phyloP scores from a whole-genome alignment of 1,140 invertebrate genomes.

The Neelides sp. region DNA sequence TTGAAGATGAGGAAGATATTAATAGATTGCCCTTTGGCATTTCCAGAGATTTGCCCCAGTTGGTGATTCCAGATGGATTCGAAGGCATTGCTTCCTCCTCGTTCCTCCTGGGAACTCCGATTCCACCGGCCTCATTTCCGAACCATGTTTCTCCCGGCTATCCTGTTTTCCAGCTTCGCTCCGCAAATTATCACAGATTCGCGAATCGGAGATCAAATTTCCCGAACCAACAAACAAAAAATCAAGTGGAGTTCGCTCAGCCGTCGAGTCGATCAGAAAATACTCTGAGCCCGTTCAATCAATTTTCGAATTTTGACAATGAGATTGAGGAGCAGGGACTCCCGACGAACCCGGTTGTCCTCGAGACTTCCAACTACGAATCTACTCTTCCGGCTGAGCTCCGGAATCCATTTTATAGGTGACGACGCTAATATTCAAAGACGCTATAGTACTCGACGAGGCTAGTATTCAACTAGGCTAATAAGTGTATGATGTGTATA shows the following conservation, averaged over 20 bases:
- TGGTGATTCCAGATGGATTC: slow-evolving; percentile 19
- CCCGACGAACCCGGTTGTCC: slow-evolving; percentile 17
- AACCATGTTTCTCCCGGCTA: background rate
- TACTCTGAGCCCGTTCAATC: background rate
- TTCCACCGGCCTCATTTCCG: background rate
- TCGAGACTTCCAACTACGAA: slow-evolving; percentile 14
- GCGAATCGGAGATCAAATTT: slow-evolving; percentile 1
- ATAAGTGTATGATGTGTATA: too few species aligned
- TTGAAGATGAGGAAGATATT: slow-evolving; percentile 8
- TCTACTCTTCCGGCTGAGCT: slow-evolving; percentile 13
- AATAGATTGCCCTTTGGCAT: background rate
- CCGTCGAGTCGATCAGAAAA: too few species aligned
- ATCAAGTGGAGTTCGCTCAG: too few species aligned
- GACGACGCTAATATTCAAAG: background rate
- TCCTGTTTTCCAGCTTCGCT: background rate
- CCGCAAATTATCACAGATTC: slow-evolving; percentile 3
- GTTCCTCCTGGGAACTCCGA: slow-evolving; percentile 15
- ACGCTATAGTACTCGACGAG: too few species aligned
- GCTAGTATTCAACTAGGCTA: too few species aligned
- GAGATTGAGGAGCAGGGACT: background rate
- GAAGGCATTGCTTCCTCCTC: slow-evolving; percentile 23
- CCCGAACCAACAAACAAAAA: too few species aligned
- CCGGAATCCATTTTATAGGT: slow-evolving; percentile 28
- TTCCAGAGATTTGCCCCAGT: background rate
- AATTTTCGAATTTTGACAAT: background rate